Evolutionary conservation across 2,113 vertebrate genomes (phyloP), one percentile per base, ranked within the genome.

Genomic region (Euleptes europaea): DNA sequence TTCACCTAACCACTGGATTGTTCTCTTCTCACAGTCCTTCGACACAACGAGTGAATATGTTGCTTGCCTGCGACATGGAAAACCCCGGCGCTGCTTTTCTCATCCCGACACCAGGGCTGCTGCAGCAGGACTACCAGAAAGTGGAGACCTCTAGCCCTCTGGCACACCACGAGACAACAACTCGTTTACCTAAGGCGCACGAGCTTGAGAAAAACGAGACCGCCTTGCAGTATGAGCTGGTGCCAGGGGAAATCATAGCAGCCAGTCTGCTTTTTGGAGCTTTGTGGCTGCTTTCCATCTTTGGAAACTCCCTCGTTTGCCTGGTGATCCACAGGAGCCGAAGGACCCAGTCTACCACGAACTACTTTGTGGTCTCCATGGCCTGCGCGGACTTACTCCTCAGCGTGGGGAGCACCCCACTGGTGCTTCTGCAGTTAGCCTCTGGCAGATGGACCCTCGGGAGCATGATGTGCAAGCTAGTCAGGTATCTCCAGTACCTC

Each of bases 281-380:
- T 0, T 74, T 99, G 47, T 99, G 98, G 98, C 88, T 99, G 74
- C 85, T 97, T 12, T 99, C 98, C 0, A 14, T 98, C 84, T 85
- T 97, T 19, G 98, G 98, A 65, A 99, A 99, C 84, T 96, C 96
- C 6, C 95, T 99, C 0, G 97, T 99, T 7, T 99, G 98, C 87
- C 70, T 99, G 85, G 98, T 98, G 85, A 98, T 99, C 95, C 97
- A 97, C 78, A 96, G 98, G 74, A 99, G 98, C 86, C 95, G 98
- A 35, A 95, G 98, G 87, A 97, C 97, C 14, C 98, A 99, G 82
- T 99, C 98, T 33, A 98, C 98, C 74, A 98, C 98, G 80, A 98
- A 99, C 94, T 99, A 98, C 87, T 99, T 99, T 13, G 98, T 99
- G 78, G 98, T 97, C 84, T 98, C 98, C 13, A 94, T 99, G 97